Evolutionary conservation across 2,113 vertebrate genomes (phyloP).

Genomic region (Pampusana beccarii): DNA sequence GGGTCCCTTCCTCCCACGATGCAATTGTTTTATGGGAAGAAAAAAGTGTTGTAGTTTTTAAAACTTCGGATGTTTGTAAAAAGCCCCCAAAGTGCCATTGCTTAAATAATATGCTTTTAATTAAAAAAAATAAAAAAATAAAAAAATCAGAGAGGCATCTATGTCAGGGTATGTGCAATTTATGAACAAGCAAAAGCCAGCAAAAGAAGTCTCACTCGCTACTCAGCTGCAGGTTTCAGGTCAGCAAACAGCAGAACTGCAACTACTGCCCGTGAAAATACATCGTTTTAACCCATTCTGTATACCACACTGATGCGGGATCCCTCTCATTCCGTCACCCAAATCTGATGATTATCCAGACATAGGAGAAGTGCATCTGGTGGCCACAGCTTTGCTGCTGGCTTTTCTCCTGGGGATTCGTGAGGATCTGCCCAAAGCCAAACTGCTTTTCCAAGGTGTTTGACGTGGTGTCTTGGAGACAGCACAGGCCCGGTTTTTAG

Average conservation of each 20-base stretch:
- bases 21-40: background rate
- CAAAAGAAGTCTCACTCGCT: background rate
- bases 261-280: background rate
- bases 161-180: background rate
- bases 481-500: background rate
- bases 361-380: background rate
- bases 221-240: background rate
- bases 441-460: rapidly evolving
- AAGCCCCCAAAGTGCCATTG: background rate
- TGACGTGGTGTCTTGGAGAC: background rate
- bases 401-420: background rate
- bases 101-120: background rate
- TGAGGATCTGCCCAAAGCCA: background rate
- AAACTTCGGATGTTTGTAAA: background rate
- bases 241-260: background rate
- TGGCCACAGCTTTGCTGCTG: background rate
- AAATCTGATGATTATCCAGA: background rate
- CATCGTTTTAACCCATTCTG: background rate
- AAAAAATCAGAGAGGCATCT: background rate
- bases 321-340: background rate
- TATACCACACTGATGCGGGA: too few relatives aligned
- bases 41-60: background rate
- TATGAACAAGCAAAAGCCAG: background rate
- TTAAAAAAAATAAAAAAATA: background rate
- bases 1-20: background rate